Conservation (phyloP, 2,113 vertebrate genomes). For the Eurypyga helias region DNA sequence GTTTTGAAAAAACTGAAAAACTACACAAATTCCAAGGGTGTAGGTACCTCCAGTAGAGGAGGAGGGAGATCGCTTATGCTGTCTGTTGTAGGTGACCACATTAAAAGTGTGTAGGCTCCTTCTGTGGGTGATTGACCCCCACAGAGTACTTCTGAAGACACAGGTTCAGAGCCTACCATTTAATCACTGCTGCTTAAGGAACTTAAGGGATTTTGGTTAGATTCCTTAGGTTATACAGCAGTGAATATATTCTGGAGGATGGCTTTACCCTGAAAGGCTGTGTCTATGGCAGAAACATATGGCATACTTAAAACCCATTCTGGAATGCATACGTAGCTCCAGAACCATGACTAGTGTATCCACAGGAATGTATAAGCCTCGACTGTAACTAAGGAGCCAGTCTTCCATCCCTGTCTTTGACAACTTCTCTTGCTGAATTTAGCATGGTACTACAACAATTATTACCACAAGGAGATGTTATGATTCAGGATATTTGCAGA, state of each 20-base stretch:
- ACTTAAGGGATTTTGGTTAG: neutral
- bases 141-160: neutral
- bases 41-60: neutral
- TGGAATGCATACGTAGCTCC: neutral
- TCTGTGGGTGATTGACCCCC: neutral
- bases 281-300: neutral
- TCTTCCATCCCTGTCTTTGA: neutral
- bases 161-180: neutral
- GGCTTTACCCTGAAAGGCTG: neutral
- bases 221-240: neutral
- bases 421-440: neutral
- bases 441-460: neutral
- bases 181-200: neutral
- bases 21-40: rapidly evolving
- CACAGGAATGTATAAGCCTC: neutral
- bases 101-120: neutral
- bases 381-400: neutral
- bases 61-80: neutral
- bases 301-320: neutral
- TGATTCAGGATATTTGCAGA: neutral
- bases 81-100: neutral
- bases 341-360: neutral
- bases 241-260: neutral
- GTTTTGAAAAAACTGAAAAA: neutral
- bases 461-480: neutral